A percentile compares a stretch with the other conserved stretches of the same genome.
These are phyloP conservation scores for Sarotherodon lohbergeri DNA, from an alignment of 2,113 vertebrate genomes.

Conservation along the genomic window DNA sequence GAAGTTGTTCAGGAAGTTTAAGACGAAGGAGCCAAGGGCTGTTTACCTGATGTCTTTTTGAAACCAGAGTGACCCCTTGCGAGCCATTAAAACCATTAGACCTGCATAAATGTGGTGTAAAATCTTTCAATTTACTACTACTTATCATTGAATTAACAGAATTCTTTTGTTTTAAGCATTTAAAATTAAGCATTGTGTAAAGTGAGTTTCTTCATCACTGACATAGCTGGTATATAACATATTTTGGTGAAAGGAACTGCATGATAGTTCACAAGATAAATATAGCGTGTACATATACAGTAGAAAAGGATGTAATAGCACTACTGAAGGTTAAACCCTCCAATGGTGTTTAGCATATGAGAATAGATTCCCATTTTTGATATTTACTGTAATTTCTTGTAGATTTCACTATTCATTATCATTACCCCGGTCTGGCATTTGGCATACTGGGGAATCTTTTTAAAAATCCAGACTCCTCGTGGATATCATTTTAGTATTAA, in stretches of 20 bases:
- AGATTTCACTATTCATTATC: not conserved
- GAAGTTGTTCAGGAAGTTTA: not conserved
- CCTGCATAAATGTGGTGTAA: not conserved
- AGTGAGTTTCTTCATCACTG: not conserved
- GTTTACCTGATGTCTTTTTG: not conserved
- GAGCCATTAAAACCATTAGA: not conserved
- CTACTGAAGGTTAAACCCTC: not conserved
- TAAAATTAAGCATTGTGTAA: not conserved
- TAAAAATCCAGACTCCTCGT: not conserved
- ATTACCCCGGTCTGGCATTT: not conserved
- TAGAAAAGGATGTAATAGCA: not conserved
- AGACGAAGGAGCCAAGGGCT: not conserved
- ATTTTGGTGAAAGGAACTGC: not conserved
- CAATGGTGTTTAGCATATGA: not conserved
- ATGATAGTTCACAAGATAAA: not conserved
- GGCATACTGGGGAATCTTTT: not conserved
- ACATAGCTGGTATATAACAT: not conserved
- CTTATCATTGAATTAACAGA: not conserved
- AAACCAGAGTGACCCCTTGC: not conserved
- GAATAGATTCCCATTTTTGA: not conserved
- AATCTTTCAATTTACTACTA: not conserved
- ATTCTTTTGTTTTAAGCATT: not conserved
- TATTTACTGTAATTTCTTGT: not conserved
- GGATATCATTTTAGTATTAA: not conserved
- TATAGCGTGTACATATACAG: not conserved